These are phyloP conservation scores for Epirrhoe tristata DNA, from an alignment of 2,888 invertebrate genomes.

Conservation along the genomic window DNA sequence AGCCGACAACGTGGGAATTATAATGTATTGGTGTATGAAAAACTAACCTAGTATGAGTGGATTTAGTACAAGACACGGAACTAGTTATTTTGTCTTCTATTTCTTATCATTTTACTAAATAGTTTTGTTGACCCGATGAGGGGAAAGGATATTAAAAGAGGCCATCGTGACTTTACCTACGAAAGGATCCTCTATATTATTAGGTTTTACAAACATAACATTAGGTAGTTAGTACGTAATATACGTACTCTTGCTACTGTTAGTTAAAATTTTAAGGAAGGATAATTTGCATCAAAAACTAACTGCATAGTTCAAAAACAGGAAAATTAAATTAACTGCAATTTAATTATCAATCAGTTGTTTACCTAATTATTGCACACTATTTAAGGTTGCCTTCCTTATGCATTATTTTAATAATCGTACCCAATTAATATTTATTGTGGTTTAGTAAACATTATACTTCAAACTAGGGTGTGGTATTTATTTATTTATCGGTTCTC, in stretches of 20 bases:
- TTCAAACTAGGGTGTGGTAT: not conserved
- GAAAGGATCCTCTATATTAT: too few species aligned
- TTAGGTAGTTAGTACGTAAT: too few species aligned
- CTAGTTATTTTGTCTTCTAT: too few species aligned
- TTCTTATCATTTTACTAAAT: too few species aligned
- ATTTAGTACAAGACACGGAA: not conserved
- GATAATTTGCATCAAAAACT: not conserved
- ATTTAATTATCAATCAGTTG: constrained; percentile 5
- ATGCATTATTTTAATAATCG: not conserved
- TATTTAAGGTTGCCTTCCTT: too few species aligned
- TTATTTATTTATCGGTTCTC: constrained; percentile 1
- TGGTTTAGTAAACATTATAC: constrained; percentile 1
- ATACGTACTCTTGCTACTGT: not conserved
- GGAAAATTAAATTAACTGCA: constrained; percentile 11
- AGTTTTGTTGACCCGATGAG: too few species aligned
- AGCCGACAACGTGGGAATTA: constrained; percentile 29
- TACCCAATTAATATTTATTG: not conserved
- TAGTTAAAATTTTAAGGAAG: not conserved
- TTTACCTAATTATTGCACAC: not conserved
- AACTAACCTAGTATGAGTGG: constrained; percentile 3
- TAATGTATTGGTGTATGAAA: constrained; percentile 11
- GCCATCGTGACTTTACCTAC: too few species aligned
- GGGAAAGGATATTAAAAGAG: too few species aligned
- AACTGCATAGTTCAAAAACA: constrained; percentile 10
- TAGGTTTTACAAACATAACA: too few species aligned